phyloP scores from a whole-genome alignment of 2,888 invertebrate species.

The Poecilobothrus nobilitatus region DNA sequence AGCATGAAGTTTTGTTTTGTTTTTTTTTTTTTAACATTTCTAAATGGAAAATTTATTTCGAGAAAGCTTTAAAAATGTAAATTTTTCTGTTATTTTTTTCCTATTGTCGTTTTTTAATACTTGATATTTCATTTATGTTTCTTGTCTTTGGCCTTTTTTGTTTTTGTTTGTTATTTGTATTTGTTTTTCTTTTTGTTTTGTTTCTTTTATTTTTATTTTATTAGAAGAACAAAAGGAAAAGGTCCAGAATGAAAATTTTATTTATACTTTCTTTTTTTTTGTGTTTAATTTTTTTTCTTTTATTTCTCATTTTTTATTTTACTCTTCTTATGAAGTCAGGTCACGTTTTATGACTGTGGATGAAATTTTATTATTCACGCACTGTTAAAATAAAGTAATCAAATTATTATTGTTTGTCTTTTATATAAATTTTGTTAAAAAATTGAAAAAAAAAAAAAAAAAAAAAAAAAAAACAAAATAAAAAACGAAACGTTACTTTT shows the following conservation, averaged over 20 bases:
- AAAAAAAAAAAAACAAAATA: no score
- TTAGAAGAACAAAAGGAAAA: background rate
- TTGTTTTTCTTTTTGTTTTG: background rate
- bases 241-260: background rate
- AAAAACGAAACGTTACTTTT: background rate
- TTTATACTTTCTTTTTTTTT: background rate
- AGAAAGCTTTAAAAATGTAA: constrained; percentile 1
- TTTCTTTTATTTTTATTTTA: background rate
- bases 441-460: no score
- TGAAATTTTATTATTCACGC: constrained; percentile 13
- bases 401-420: constrained; percentile 8
- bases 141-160: background rate
- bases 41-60: background rate
- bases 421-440: background rate
- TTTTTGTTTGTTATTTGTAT: background rate
- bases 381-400: constrained; percentile 11
- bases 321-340: background rate
- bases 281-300: background rate
- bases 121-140: no score
- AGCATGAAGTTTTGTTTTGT: background rate
- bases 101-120: no score
- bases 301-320: background rate
- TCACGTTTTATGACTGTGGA: constrained; percentile 11
- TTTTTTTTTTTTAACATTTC: background rate
- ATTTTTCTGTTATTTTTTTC: background rate